These are phyloP conservation scores for Drosophila eohydei DNA, from an alignment of 2,888 invertebrate species.

Conservation along the genomic window DNA sequence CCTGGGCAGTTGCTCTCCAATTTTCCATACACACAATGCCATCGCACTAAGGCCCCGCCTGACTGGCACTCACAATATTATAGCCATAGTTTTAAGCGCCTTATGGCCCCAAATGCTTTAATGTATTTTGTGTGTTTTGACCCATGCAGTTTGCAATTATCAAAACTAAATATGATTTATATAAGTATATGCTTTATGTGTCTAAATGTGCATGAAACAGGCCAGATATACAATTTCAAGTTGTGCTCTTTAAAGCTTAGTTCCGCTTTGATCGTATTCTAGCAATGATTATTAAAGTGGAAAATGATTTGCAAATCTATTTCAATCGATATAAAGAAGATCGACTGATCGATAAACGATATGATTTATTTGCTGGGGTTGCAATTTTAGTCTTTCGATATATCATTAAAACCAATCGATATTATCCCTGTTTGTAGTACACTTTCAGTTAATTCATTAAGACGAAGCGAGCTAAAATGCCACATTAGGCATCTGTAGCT, in stretches of 20 bases:
- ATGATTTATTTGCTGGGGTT: no score
- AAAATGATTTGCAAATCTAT: neutral
- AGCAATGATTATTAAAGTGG: neutral
- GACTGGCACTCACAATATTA: slow-evolving; percentile 4
- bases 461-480: no score
- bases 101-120: slow-evolving; percentile 12
- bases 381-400: no score
- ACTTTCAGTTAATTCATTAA: no score
- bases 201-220: neutral
- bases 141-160: neutral
- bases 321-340: neutral
- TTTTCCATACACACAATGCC: neutral
- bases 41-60: slow-evolving; percentile 1
- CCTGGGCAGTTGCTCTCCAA: neutral
- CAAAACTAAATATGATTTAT: slow-evolving; percentile 9
- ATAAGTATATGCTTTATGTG: neutral
- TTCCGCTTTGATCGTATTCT: neutral
- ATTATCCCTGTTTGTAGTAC: no score
- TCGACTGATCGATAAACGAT: neutral
- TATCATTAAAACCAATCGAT: no score
- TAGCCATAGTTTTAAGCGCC: slow-evolving; percentile 26
- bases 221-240: neutral
- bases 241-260: neutral
- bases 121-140: slow-evolving; percentile 3
- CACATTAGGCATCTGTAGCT: no score